Conservation (phyloP, 1,140 invertebrate species). For the Oryctes rhinoceros region DNA sequence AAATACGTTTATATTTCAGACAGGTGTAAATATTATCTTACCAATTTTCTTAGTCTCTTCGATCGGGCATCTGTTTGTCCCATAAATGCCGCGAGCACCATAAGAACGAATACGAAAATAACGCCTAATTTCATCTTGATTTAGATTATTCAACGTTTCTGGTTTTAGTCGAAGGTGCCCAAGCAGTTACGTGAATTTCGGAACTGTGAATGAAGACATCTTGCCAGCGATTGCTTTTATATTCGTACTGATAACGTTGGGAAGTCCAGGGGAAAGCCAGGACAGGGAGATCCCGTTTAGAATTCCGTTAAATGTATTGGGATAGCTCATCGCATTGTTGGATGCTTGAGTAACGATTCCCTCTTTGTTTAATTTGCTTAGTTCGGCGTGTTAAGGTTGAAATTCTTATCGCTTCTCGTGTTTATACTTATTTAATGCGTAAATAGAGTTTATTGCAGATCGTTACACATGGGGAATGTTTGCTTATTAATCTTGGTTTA, state of each 20-base stretch:
- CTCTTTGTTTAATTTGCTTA: no score
- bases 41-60: slow-evolving; percentile 32
- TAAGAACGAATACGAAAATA: slow-evolving; percentile 38
- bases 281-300: slow-evolving; percentile 17
- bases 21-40: slow-evolving; percentile 15
- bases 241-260: background rate
- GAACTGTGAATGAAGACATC: background rate
- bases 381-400: no score
- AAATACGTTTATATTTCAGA: background rate
- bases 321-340: background rate
- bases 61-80: slow-evolving; percentile 42
- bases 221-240: background rate
- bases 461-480: no score
- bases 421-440: no score
- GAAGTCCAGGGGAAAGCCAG: background rate
- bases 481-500: no score
- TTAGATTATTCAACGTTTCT: background rate
- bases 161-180: background rate
- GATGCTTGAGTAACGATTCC: no score
- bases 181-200: background rate
- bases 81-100: slow-evolving; percentile 17
- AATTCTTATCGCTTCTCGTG: no score
- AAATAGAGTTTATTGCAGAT: no score
- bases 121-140: slow-evolving; percentile 37
- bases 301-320: background rate